phyloP scores from a whole-genome alignment of 2,797 vertebrate species.

The Typhlichthys subterraneus region DNA sequence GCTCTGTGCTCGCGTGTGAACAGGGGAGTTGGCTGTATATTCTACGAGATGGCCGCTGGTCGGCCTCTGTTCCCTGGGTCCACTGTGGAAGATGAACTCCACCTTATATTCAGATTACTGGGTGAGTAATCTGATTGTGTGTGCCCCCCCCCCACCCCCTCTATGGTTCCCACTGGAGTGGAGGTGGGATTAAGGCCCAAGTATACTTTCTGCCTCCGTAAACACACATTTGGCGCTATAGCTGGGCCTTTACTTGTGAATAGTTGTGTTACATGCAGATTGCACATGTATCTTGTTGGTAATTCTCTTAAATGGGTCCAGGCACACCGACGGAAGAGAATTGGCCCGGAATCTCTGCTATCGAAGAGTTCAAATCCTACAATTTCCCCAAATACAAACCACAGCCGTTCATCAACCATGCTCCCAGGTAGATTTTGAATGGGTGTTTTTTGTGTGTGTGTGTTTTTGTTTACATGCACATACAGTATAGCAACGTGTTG shows the following conservation, averaged over 20 bases:
- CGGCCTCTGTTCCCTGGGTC: slow-evolving; percentile 97
- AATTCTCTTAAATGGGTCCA: slow-evolving; percentile 39
- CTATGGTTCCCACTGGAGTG: too few species aligned
- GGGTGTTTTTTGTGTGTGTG: slow-evolving; percentile 6
- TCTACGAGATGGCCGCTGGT: slow-evolving; percentile 99
- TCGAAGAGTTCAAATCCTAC: slow-evolving; percentile 97
- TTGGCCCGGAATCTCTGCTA: slow-evolving; percentile 92
- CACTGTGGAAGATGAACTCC: slow-evolving; percentile 97
- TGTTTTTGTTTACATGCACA: not conserved
- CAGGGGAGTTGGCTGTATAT: slow-evolving; percentile 82
- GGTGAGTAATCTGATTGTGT: slow-evolving; percentile 74
- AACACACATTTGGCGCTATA: too few species aligned
- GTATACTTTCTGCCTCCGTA: too few species aligned
- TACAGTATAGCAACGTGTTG: too few species aligned
- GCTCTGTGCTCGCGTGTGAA: slow-evolving; percentile 2
- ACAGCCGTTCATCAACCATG: slow-evolving; percentile 94
- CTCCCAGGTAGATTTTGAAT: slow-evolving; percentile 84
- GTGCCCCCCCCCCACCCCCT: too few species aligned
- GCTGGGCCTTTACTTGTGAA: too few species aligned
- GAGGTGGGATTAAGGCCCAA: too few species aligned
- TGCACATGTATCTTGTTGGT: too few species aligned
- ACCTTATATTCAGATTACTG: slow-evolving; percentile 96
- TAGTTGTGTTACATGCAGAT: too few species aligned
- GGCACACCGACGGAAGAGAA: slow-evolving; percentile 94
- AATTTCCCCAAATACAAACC: slow-evolving; percentile 97